Conservation (phyloP, 1,140 invertebrate species). For the Choristoneura fumiferana region DNA sequence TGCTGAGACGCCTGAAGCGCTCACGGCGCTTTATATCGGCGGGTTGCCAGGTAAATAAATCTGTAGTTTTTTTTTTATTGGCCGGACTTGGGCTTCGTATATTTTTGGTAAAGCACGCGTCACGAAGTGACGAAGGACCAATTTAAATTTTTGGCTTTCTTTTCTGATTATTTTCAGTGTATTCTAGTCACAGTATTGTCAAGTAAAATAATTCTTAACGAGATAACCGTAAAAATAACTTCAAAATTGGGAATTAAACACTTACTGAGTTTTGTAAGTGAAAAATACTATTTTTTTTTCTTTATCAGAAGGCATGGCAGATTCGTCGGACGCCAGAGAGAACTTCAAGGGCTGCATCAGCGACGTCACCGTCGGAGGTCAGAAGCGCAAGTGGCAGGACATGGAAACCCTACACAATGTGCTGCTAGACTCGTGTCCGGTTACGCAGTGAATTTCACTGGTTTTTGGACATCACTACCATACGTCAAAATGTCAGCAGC, state of each 20-base stretch:
- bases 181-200: too few species aligned
- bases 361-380: slow-evolving; percentile 84
- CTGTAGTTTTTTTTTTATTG: slow-evolving; percentile 6
- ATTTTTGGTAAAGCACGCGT: too few species aligned
- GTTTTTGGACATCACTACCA: not conserved
- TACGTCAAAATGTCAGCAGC: too few species aligned
- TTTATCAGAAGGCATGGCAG: slow-evolving; percentile 79
- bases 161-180: too few species aligned
- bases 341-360: slow-evolving; percentile 96
- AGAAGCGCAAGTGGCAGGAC: slow-evolving; percentile 87
- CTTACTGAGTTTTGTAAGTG: too few species aligned
- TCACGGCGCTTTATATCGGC: slow-evolving; percentile 88
- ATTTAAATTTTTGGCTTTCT: too few species aligned
- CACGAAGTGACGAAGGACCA: too few species aligned
- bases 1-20: slow-evolving; percentile 41
- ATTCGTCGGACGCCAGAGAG: slow-evolving; percentile 81
- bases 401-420: slow-evolving; percentile 91
- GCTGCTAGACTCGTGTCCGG: slow-evolving; percentile 90
- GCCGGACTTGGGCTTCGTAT: too few species aligned
- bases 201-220: too few species aligned
- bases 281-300: not conserved
- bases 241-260: too few species aligned
- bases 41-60: slow-evolving; percentile 88
- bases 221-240: too few species aligned
- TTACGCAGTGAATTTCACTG: slow-evolving; percentile 42